Percentiles rank a stretch among this genome's conserved stretches.
phyloP scores from a whole-genome alignment of 2,888 invertebrate species.

The Melinaea marsaeus region DNA sequence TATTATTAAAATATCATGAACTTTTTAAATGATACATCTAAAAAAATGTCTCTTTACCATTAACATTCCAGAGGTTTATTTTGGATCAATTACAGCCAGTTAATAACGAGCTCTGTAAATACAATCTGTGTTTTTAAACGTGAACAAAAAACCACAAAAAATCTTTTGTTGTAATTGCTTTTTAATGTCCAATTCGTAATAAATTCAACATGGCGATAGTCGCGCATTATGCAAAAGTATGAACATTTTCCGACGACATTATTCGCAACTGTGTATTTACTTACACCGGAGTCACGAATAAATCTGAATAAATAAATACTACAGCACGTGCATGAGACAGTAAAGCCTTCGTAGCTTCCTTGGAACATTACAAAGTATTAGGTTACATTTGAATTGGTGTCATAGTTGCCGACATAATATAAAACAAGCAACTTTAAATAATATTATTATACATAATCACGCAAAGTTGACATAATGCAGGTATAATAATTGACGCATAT shows the following conservation, averaged over 20 bases:
- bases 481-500: no score
- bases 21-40: no score
- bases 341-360: constrained; percentile 56
- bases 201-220: constrained; percentile 31
- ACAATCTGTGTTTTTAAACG: constrained; percentile 15
- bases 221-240: constrained; percentile 40
- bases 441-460: no score
- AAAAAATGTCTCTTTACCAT: no score
- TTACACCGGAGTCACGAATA: constrained; percentile 41
- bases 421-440: background rate
- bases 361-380: constrained; percentile 41
- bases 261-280: constrained; percentile 55
- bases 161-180: constrained; percentile 22
- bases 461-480: no score
- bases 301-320: constrained; percentile 68
- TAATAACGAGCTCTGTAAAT: no score
- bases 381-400: constrained; percentile 21
- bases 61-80: no score
- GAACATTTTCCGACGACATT: constrained; percentile 49
- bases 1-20: no score
- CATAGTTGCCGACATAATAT: constrained; percentile 11
- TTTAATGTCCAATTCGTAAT: constrained; percentile 30
- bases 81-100: no score
- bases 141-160: constrained; percentile 6
- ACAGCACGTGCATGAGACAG: constrained; percentile 57